Conservation (phyloP, 2,113 vertebrate species). For the Acrocephalus arundinaceus region DNA sequence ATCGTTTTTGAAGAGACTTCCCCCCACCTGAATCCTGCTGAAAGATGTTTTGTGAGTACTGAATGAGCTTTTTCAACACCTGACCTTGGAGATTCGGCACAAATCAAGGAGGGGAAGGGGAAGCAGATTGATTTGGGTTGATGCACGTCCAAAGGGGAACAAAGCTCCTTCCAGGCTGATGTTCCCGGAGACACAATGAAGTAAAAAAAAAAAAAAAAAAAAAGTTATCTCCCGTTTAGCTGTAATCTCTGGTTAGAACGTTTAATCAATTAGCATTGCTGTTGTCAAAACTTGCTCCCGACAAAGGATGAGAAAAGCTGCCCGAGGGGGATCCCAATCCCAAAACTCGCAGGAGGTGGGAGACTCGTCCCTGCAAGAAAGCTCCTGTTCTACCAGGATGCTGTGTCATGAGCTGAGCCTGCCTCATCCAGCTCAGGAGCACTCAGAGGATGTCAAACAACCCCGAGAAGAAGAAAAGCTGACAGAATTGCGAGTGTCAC, state of each 20-base stretch:
- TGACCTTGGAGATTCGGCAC: neutral
- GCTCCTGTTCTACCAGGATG: constrained; percentile 46
- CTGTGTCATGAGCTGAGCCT: constrained; percentile 55
- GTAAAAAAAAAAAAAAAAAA: neutral
- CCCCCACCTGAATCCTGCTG: neutral
- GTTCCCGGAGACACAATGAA: constrained; percentile 9
- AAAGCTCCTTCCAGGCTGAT: constrained; percentile 13
- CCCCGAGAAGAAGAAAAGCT: neutral
- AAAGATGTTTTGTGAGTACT: neutral
- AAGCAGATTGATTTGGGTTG: neutral
- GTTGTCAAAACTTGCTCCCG: constrained; percentile 81
- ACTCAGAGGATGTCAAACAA: constrained; percentile 50
- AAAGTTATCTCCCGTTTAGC: constrained; percentile 48
- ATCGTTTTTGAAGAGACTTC: neutral
- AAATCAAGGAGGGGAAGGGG: neutral
- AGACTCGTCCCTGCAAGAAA: constrained; percentile 68
- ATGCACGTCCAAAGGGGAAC: neutral
- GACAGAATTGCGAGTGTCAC: neutral
- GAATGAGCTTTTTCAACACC: neutral
- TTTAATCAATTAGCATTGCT: constrained; percentile 81
- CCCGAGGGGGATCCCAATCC: constrained; percentile 35
- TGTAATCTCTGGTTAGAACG: constrained; percentile 78
- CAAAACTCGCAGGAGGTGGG: constrained; percentile 32
- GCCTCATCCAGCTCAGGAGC: constrained; percentile 35
- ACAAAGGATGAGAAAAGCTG: constrained; percentile 63